Evolutionary conservation across 1,140 invertebrate genomes (phyloP).

Genomic region (Maniola jurtina): DNA sequence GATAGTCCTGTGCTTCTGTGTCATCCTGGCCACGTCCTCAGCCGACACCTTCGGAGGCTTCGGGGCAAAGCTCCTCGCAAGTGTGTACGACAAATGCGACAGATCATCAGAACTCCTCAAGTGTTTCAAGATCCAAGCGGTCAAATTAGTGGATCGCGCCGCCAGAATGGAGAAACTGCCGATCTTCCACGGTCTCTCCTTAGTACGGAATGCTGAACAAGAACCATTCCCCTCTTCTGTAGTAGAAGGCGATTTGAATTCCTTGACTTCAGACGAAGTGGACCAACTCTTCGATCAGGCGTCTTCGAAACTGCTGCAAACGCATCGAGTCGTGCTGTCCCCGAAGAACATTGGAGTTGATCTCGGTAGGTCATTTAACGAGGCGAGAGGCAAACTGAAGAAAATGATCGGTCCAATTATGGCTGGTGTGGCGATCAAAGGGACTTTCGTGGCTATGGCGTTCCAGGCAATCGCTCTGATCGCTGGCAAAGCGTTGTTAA

Average conservation of each 20-base stretch:
- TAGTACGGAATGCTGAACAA: slow-evolving; percentile 67
- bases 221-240: slow-evolving; percentile 66
- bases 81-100: slow-evolving; percentile 81
- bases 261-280: slow-evolving; percentile 78
- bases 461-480: slow-evolving; percentile 87
- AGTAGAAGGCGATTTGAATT: slow-evolving; percentile 68
- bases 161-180: slow-evolving; percentile 81
- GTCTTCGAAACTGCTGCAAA: slow-evolving; percentile 79
- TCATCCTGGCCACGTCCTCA: slow-evolving; percentile 44
- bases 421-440: slow-evolving; percentile 86
- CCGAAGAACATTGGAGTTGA: slow-evolving; percentile 65
- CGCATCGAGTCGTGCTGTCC: slow-evolving; percentile 81
- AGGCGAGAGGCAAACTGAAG: slow-evolving; percentile 87
- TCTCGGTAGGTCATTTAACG: slow-evolving; percentile 77
- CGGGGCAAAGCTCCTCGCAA: slow-evolving; percentile 73
- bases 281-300: slow-evolving; percentile 80
- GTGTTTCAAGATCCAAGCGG: slow-evolving; percentile 84
- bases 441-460: slow-evolving; percentile 86
- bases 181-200: slow-evolving; percentile 80
- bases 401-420: slow-evolving; percentile 91
- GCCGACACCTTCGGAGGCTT: slow-evolving; percentile 54
- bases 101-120: slow-evolving; percentile 81
- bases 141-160: slow-evolving; percentile 82
- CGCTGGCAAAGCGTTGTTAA: slow-evolving; percentile 87
- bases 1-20: slow-evolving; percentile 61